Evolutionary conservation across 1,140 invertebrate species (phyloP), one percentile per base, ranked within the genome.

Genomic region (Anthonomus grandis): DNA sequence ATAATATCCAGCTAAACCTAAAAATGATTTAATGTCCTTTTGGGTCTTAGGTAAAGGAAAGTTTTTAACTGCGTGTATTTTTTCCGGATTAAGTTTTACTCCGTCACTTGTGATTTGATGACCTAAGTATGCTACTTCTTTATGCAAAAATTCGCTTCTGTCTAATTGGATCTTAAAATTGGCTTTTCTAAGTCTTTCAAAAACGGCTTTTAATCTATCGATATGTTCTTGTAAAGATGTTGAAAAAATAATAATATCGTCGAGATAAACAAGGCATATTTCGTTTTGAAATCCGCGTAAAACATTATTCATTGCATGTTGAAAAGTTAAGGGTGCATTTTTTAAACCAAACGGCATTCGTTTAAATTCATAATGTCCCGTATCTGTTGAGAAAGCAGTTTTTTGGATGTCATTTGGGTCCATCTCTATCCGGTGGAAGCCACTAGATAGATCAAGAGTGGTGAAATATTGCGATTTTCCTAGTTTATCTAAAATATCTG

Each of bases 61-160:
- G 19, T 48, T 49, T n/a, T 2, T 48, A 9, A 38, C 24, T 12
- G 53, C 44, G 12, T 19, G 25, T 37, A 49, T 55, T 56, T 55
- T 60, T 22, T 53, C 59, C 5, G 36, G 45, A 27, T 60, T 60
- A 18, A 46, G 52, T 44, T 60, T 56, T 15, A 60, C 34, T 48
- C 51, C 45, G 46, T 56, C 44, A 3, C 31, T 2, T 2, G 49
- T 45, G 19, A 57, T 39, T 10, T 52, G 25, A 37, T 59, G 57
- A 2, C 57, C 57, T 41, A 68, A 52, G 55, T 59, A 69, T 39
- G 39, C 39, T 13, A 60, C 54, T 50, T 67, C 61, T 34, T 50
- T 59, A 53, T 59, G 22, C 60, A 34, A 50, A 65, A 66, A 54
- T 65, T 46, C 5, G 6, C 12, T 34, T n/a, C 55, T 55, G 31